Evolutionary conservation across 2,888 invertebrate species (phyloP), one percentile per base, ranked within the genome.

Genomic region (Tolmerus cingulatus): DNA sequence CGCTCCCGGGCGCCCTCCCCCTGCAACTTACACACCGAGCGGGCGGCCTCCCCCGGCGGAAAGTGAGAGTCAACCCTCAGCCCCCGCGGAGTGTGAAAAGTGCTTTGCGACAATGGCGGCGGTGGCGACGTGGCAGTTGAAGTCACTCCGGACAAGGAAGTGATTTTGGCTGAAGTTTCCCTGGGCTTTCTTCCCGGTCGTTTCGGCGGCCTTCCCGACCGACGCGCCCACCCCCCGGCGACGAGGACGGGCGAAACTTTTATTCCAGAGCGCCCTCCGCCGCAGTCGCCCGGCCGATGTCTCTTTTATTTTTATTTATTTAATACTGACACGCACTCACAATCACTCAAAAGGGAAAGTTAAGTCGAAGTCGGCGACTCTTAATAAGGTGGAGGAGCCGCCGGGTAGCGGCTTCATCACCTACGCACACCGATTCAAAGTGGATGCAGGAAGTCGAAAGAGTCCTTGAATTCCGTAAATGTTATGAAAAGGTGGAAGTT

Each of bases 291-390:
- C 46, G 74, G 85, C 0, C 85, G 85, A 85, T 27, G 51, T 85
- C 77, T 77, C 77, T 57, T 77, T 87, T 88, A 88, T 88, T 77
- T 77, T 87, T 88, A 88, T 88, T 84, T 88, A 88, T 85, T 86
- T 84, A 87, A 85, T 85, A 79, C 87, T 88, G 87, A 78, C 88
- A 87, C 88, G 88, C 85, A 88, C 81, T 87, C 87, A 88, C 86
- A 87, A 87, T 88, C 88, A 78, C 87, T 88, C 88, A 77, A 86
- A 88, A 87, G 86, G 82, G 77, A 87, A 88, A 88, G 88, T 88
- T 88, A 85, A 88, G 85, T 79, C 77, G 81, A 85, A 88, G 85
- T 79, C 77, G 81, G 79, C 86, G 87, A 85, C 88, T 87, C 87
- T 88, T 88, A 88, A 88, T 88, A 88, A 88, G 76, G 55, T 34